Evolutionary conservation across 1,140 invertebrate species (phyloP).

Genomic region (Gryllus bimaculatus): DNA sequence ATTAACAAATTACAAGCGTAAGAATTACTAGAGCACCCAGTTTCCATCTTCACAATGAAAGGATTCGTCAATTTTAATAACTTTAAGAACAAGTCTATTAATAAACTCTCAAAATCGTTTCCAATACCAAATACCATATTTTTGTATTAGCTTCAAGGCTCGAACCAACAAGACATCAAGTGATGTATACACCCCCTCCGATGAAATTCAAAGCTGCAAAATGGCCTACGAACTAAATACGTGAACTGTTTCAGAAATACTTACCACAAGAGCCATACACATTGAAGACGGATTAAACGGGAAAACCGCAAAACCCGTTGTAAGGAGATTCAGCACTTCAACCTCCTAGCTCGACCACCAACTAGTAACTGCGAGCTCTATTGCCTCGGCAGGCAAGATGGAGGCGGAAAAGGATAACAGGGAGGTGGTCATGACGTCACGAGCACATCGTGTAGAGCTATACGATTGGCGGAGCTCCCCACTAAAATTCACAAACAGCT

Average conservation of each 20-base stretch:
- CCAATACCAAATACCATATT: too few species aligned
- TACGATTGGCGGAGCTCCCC: constrained; percentile 6
- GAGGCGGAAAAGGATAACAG: background rate
- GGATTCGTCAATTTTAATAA: too few species aligned
- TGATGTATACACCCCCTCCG: too few species aligned
- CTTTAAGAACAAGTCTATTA: too few species aligned
- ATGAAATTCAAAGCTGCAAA: too few species aligned
- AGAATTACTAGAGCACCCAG: too few species aligned
- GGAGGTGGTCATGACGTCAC: constrained; percentile 11
- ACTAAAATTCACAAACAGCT: background rate
- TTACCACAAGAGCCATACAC: constrained; percentile 52
- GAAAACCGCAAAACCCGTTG: constrained; percentile 20
- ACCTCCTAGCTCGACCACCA: constrained; percentile 14
- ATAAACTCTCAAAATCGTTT: too few species aligned
- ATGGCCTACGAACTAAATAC: background rate
- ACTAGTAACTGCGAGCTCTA: constrained; percentile 15
- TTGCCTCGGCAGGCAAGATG: constrained; percentile 10
- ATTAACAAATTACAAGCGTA: too few species aligned
- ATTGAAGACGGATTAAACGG: constrained; percentile 47
- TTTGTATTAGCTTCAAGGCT: too few species aligned
- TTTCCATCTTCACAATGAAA: too few species aligned
- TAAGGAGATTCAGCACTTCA: constrained; percentile 15
- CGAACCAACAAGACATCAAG: too few species aligned
- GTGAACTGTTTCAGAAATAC: constrained; percentile 24
- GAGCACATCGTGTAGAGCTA: background rate